Evolutionary conservation across 2,113 vertebrate species (phyloP).

Genomic region (Cyanoramphus novaezelandiae): DNA sequence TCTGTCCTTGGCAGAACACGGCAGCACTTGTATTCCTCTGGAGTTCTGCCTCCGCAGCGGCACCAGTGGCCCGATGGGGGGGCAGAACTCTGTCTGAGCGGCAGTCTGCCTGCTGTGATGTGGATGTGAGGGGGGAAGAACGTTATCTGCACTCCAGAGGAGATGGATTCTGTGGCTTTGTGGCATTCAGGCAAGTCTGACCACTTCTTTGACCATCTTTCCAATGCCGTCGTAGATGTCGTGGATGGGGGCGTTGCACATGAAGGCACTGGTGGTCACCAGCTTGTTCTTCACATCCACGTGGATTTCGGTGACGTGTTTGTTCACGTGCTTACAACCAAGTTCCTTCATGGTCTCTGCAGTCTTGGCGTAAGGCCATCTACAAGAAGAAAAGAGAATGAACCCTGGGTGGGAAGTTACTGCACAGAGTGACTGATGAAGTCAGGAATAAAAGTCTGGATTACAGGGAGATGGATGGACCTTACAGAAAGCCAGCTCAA

Average conservation of each 20-base stretch:
- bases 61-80: fast-evolving
- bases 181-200: conserved; percentile 74
- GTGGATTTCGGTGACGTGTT: conserved; percentile 77
- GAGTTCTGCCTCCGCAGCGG: neutral
- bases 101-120: neutral
- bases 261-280: conserved; percentile 84
- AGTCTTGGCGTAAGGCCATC: conserved; percentile 83
- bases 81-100: fast-evolving
- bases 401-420: neutral
- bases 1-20: neutral
- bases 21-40: neutral
- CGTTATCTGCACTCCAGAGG: fast-evolving
- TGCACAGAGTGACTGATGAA: neutral
- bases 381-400: neutral
- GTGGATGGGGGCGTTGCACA: conserved; percentile 85
- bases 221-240: conserved; percentile 83
- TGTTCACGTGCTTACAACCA: conserved; percentile 85
- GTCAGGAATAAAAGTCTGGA: neutral
- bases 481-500: neutral
- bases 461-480: neutral
- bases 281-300: conserved; percentile 83
- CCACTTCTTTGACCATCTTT: conserved; percentile 79
- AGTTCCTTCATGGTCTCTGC: conserved; percentile 75
- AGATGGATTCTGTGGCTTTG: neutral
- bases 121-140: neutral